Evolutionary conservation across 2,797 vertebrate species (phyloP), one percentile per base, ranked within the genome.

Genomic region (Eupleurogrammus muticus): DNA sequence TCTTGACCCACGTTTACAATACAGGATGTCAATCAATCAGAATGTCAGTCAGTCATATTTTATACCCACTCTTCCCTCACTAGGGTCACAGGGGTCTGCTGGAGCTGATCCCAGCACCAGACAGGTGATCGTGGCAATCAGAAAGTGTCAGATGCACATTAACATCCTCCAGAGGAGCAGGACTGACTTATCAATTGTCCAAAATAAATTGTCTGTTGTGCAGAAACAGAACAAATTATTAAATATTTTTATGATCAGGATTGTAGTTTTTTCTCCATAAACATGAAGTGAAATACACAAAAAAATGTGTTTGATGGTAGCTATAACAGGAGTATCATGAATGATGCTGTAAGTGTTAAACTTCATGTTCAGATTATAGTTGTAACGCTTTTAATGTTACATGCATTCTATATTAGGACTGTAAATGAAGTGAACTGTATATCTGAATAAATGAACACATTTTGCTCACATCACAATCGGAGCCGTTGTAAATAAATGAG

Each of bases 401-500:
- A 48, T 16, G 48, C 36, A 13, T n/a, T 1, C 14, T 66, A 23
- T 5, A 16, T 16, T 20, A 36, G 12, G n/a, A 11, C 8, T 53
- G 32, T 62, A 12, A 28, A 24, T 14, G 19, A 44, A 52, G 46
- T 36, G 5, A 36, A 14, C 14, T 10, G n/a, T 40, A 23, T 5
- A 17, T 20, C 44, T 56, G 24, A 51, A 28, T 9, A 62, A 16
- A 48, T 20, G 35, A 0, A 63, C 46, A 53, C n/a, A 53, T 21
- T 35, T 9, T 4, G 61, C 5, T 58, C 19, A 75, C 40, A 54
- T 48, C 35, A 54, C 44, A 28, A 65, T 34, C 19, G 52, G 40
- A 71, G 23, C 16, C 47, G n/a, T 21, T 24, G 40, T 67, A 59
- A 73, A 77, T 67, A 3, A 74, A 81, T 87, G 55, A 86, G 70